Evolutionary conservation across 2,113 vertebrate genomes (phyloP).

Genomic region (Romanogobio albipinnatus): DNA sequence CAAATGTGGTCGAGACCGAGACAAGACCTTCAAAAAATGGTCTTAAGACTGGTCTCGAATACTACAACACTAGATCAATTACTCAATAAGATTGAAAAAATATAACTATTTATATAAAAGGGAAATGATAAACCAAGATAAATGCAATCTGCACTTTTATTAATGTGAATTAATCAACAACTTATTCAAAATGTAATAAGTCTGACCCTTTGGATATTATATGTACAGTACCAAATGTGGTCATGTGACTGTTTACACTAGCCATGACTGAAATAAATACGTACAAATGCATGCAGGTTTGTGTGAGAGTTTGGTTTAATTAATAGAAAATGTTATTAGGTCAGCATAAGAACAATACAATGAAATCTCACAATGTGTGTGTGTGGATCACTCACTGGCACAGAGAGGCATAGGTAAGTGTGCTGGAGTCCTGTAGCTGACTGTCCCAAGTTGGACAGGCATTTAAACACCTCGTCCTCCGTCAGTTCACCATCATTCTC

Average conservation of each 20-base stretch:
- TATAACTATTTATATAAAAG: too few relatives aligned
- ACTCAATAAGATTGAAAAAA: too few relatives aligned
- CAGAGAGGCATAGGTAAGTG: conserved; percentile 77
- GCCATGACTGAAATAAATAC: too few relatives aligned
- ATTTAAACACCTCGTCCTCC: conserved; percentile 70
- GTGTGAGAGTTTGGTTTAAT: background rate
- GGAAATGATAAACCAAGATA: background rate
- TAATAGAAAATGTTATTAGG: background rate
- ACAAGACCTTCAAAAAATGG: too few relatives aligned
- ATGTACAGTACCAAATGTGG: background rate
- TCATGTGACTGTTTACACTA: background rate
- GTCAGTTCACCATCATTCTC: conserved; percentile 78
- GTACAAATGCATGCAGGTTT: background rate
- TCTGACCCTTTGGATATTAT: background rate
- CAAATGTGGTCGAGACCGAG: too few relatives aligned
- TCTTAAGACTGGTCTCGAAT: too few relatives aligned
- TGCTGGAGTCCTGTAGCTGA: conserved; percentile 77
- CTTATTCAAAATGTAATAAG: background rate
- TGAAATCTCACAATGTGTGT: background rate
- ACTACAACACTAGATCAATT: too few relatives aligned
- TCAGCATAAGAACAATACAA: background rate
- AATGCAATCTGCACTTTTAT: background rate
- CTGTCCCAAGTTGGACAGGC: conserved; percentile 75
- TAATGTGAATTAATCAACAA: background rate
- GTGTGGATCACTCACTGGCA: conserved; percentile 79